These are phyloP conservation scores for Tolypeutes matacus DNA, from an alignment of 2,797 vertebrate genomes.

Conservation along the genomic window DNA sequence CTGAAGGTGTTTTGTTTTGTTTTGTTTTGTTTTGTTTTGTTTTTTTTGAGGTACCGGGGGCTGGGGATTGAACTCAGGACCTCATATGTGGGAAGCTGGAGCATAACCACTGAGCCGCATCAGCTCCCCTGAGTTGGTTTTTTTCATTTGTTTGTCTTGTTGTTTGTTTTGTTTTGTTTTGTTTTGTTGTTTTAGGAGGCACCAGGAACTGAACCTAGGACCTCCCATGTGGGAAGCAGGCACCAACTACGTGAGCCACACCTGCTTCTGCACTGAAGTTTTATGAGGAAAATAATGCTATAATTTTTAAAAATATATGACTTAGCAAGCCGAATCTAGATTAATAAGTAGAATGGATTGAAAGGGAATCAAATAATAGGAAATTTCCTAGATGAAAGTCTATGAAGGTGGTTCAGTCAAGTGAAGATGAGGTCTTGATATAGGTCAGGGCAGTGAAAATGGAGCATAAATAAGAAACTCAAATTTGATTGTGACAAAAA, in stretches of 20 bases:
- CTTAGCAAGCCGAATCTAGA: conserved; percentile 21
- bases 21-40: too few relatives aligned
- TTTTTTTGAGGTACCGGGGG: too few relatives aligned
- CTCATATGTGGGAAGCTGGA: too few relatives aligned
- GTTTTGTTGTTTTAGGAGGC: too few relatives aligned
- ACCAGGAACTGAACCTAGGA: too few relatives aligned
- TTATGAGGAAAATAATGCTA: not conserved
- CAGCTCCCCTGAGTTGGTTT: too few relatives aligned
- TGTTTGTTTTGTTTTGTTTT: too few relatives aligned
- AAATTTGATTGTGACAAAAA: not conserved
- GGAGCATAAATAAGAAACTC: not conserved
- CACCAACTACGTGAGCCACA: too few relatives aligned
- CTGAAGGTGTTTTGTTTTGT: not conserved
- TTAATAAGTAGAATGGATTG: not conserved
- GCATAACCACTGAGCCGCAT: too few relatives aligned
- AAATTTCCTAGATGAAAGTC: not conserved
- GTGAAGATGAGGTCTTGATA: not conserved
- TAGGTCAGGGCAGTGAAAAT: not conserved
- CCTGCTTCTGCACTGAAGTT: not conserved
- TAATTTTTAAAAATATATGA: not conserved
- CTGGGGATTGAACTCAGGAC: too few relatives aligned
- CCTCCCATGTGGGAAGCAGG: too few relatives aligned
- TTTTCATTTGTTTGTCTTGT: too few relatives aligned
- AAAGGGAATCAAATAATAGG: not conserved
- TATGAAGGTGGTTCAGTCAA: not conserved